These are phyloP conservation scores for Galagoides demidoff DNA, from an alignment of 2,797 vertebrate genomes.

Conservation along the genomic window DNA sequence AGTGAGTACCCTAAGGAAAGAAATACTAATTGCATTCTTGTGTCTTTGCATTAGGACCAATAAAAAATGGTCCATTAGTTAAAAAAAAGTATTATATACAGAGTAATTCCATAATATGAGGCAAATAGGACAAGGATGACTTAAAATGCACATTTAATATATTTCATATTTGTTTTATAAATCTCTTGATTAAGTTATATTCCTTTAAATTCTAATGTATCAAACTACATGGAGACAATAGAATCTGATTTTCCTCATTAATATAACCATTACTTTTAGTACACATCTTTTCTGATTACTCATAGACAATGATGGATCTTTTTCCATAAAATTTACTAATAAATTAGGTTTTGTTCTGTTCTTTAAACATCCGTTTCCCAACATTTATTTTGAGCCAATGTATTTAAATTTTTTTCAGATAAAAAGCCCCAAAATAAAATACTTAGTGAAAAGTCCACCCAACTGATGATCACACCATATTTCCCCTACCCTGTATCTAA, in stretches of 20 bases:
- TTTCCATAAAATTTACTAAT: conserved; percentile 20
- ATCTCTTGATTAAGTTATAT: neutral
- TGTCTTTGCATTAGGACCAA: neutral
- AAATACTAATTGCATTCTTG: neutral
- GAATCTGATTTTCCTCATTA: conserved; percentile 1
- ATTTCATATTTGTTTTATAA: conserved; percentile 16
- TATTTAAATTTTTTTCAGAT: conserved; percentile 19
- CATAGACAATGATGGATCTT: neutral
- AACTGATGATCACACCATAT: neutral
- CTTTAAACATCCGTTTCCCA: neutral
- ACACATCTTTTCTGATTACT: neutral
- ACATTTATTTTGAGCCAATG: conserved; percentile 31
- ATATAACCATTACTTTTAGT: neutral
- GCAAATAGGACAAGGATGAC: neutral
- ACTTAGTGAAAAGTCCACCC: conserved; percentile 43
- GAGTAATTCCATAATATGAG: neutral
- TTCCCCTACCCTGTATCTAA: neutral
- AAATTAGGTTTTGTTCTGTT: conserved; percentile 38
- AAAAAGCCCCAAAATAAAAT: conserved; percentile 44
- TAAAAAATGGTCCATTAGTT: neutral
- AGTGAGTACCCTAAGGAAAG: neutral
- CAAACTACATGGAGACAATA: neutral
- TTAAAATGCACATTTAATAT: neutral
- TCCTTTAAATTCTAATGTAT: conserved; percentile 38
- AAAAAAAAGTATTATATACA: neutral